phyloP scores from a whole-genome alignment of 2,797 vertebrate genomes.

The Sarcoramphus papa region DNA sequence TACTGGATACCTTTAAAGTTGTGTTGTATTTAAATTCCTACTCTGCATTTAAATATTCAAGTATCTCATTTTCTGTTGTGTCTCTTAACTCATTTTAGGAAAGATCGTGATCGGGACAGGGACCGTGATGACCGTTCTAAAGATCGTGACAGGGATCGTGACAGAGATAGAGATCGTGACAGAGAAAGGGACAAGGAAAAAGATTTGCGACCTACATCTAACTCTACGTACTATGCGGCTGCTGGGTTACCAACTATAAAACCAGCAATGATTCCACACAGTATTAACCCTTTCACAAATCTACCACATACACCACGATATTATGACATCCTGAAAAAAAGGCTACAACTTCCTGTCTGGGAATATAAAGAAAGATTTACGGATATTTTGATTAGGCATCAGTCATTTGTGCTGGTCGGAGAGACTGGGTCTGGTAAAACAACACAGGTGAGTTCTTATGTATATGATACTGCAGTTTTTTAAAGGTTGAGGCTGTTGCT shows the following conservation, averaged over 20 bases:
- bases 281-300: conserved; percentile 93
- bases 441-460: conserved; percentile 83
- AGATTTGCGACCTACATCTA: conserved; percentile 71
- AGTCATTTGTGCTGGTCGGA: conserved; percentile 92
- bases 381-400: conserved; percentile 87
- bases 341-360: conserved; percentile 92
- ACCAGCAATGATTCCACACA: conserved; percentile 84
- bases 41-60: neutral
- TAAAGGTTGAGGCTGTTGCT: neutral
- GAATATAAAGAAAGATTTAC: conserved; percentile 93
- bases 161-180: conserved; percentile 84
- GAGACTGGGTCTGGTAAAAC: conserved; percentile 97
- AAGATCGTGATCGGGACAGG: conserved; percentile 82
- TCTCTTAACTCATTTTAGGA: conserved; percentile 64
- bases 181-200: conserved; percentile 87
- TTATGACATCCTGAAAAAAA: conserved; percentile 93
- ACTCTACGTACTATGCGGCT: conserved; percentile 59
- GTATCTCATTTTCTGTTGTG: conserved; percentile 5
- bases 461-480: neutral
- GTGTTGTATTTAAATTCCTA: neutral
- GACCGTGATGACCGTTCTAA: conserved; percentile 88
- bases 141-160: conserved; percentile 81
- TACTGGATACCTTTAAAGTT: neutral
- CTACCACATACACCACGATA: conserved; percentile 92
- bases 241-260: conserved; percentile 78